Evolutionary conservation across 2,113 vertebrate species (phyloP), one percentile per base, ranked within the genome.

Genomic region (Agelaius tricolor): DNA sequence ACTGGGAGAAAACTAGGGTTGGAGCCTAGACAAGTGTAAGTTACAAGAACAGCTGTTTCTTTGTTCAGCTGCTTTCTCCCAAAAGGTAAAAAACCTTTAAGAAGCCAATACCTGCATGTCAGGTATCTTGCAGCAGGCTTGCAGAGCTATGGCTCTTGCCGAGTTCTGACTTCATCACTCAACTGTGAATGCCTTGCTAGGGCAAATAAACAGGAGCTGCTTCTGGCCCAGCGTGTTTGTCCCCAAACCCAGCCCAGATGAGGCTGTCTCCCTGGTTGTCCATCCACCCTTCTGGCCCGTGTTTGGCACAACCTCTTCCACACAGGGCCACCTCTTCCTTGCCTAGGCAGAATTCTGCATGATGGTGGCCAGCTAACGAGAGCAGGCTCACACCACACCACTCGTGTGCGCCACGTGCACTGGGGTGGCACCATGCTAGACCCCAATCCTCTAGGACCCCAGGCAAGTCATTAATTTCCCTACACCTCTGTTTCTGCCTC

Each of bases 361-460:
- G 31, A 8, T 13, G 3, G 0, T 39, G 51, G 30, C 3, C 0
- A 58, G 28, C 27, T 28, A 5, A 43, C 0, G 1, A 31, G 27
- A 63, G 43, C n/a, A 39, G 27, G 31, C 58, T 51, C 46, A 7
- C 39, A 27, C 15, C 55, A 15, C 15, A 0, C 10, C 11, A 2
- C 22, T 12, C 1, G 3, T 8, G 41, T 24, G 68, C 65, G 31
- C 26, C 44, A 10, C 0, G 0, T 27, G 65, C 43, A 58, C 63
- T 49, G 49, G 19, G 24, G 3, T 6, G 23, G 12, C 52, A 73
- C 37, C 0, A 0, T 24, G 57, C 52, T 4, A 7, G 49, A 74
- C 18, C 41, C 35, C 8, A 30, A 15, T 6, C 19, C 28, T 47
- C 15, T 1, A 10, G 20, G 43, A 71, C 28, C 28, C 59, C 35